Evolutionary conservation across 2,888 invertebrate genomes (phyloP).

Genomic region (Anthrax anthrax): DNA sequence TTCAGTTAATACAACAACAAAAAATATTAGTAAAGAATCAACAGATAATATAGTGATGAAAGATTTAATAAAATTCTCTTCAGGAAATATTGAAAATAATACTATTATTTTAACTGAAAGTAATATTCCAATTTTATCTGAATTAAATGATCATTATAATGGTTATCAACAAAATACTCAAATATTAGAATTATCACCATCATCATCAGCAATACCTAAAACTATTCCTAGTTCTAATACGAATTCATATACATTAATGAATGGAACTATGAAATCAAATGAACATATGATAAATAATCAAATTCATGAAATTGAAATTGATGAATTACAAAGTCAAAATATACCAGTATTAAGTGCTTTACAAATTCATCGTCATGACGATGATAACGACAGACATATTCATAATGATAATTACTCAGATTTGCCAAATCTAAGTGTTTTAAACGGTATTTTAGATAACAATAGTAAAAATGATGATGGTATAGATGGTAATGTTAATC

Average conservation of each 20-base stretch:
- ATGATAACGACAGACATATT: not conserved
- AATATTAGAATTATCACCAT: not conserved
- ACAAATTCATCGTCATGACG: not conserved
- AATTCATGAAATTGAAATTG: not conserved
- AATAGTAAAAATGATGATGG: constrained; percentile 13
- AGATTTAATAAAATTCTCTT: constrained; percentile 14
- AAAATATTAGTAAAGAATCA: not conserved
- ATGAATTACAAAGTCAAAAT: not conserved
- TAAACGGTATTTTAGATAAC: constrained; percentile 23
- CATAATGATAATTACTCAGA: constrained; percentile 6
- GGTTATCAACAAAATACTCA: too few relatives aligned
- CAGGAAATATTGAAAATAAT: not conserved
- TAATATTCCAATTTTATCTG: not conserved
- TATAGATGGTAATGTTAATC: constrained; percentile 12
- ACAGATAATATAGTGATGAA: too few relatives aligned
- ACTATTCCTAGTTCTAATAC: too few relatives aligned
- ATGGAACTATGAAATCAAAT: too few relatives aligned
- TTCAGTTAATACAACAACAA: not conserved
- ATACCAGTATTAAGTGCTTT: constrained; percentile 3
- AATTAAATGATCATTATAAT: not conserved
- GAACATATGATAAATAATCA: not conserved
- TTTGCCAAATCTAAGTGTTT: constrained; percentile 23
- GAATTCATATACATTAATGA: too few relatives aligned
- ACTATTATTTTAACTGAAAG: not conserved
- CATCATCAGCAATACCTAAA: not conserved